Evolutionary conservation across 2,797 vertebrate genomes (phyloP), one percentile per base, ranked within the genome.

Genomic region (Danio jaintianensis): DNA sequence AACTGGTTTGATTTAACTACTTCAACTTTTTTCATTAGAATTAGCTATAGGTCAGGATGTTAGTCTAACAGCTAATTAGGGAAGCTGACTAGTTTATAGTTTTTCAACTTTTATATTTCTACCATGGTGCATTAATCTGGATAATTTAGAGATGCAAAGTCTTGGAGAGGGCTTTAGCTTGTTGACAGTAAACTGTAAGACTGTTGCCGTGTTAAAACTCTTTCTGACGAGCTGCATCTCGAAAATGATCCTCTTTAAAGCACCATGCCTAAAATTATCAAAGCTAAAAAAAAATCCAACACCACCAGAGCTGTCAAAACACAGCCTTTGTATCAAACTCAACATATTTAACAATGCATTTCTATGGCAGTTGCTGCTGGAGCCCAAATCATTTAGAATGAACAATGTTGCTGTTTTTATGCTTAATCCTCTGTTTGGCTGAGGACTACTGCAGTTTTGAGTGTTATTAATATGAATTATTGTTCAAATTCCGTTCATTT

Each of bases 241-340:
- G 20, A 58, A 72, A 72, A 5, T 58, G n/a, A 42, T 58, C 53
- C 55, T 42, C 52, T 53, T 70, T 56, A 43, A 56, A 72, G 52
- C 7, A 22, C 53, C 52, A 6, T 58, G 52, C 53, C 20, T 58
- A 15, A 22, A 56, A 71, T 4, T 43, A 55, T 63, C 9, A 7
- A 20, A 38, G n/a, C 38, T 13, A 20, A 42, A 40, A 59, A 63
- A 7, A 22, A 18, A 64, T 53, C 4, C 9, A 72, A 43, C n/a
- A 20, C 7, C 12, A 22, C 69, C 20, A 29, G 10, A 43, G 8
- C 53, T 12, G 42, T 72, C 40, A 45, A 72, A 72, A 71, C 29
- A 40, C 36, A 13, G 16, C 9, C 38, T 42, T 15, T 53, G 48
- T 13, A 20, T 70, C 2, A 48, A 36, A 10, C 10, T n/a, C 40